Evolutionary conservation across 2,888 invertebrate genomes (phyloP), one percentile per base, ranked within the genome.

Genomic region (Mimachlamys varia): DNA sequence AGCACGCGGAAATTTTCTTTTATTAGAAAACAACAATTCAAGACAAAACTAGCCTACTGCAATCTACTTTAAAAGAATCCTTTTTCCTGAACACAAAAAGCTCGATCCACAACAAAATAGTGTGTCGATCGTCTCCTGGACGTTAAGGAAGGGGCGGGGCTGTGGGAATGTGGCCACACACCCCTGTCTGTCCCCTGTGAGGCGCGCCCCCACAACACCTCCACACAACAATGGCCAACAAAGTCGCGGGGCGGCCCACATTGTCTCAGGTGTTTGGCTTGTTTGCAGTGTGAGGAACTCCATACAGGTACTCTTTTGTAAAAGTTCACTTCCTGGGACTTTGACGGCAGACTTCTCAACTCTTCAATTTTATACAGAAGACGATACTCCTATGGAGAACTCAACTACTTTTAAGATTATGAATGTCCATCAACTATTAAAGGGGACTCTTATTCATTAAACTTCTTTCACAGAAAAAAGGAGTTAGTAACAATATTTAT

Each of bases 261-360:
- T 76, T 76, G 76, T 76, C 76, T 76, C 76, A 27, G 76, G 76
- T 76, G 27, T 44, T 44, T 12, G 76, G 33, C 76, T 76, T 76
- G 76, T 76, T 76, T 76, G 76, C 22, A 76, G 76, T 76, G 27
- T 33, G 76, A 33, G 76, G 13, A 76, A 76, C 33, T 10, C 27
- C 27, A 76, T 76, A 76, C 27, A 76, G 76, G 76, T 76, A 33
- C 33, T 76, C 13, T 27, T 76, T 22, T 22, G 76, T 76, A 17
- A 4, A 76, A 76, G 44, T 7, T 33, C 76, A 76, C 76, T 27
- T 76, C 33, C 76, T 76, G 7, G 76, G 76, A 76, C 13, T 1
- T 10, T 33, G 12, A 76, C 76, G 27, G 5, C 33, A 33, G 27
- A 76, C 12, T 53, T 53, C 27, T 27, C 33, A 7, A 27, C 27